Evolutionary conservation across 2,113 vertebrate genomes (phyloP).

Genomic region (Uria aalge): DNA sequence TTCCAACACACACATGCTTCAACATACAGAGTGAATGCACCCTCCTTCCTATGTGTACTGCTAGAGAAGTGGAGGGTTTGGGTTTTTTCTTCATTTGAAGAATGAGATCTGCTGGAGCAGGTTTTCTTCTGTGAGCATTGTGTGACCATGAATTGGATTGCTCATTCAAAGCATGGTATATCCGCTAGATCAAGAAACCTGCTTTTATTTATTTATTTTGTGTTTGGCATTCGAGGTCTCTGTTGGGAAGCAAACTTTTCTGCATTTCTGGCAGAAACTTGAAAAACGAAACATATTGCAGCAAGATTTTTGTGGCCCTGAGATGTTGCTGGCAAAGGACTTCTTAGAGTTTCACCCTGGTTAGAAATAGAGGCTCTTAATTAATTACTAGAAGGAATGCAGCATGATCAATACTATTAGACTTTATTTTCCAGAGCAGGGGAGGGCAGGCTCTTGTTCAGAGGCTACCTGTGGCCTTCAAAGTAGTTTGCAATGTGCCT

Average conservation of each 20-base stretch:
- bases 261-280: not conserved
- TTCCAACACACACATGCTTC: not conserved
- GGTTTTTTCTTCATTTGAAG: not conserved
- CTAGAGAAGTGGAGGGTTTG: not conserved
- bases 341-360: not conserved
- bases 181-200: not conserved
- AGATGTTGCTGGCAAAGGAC: not conserved
- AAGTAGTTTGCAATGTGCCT: not conserved
- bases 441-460: not conserved
- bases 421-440: not conserved
- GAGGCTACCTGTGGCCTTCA: not conserved
- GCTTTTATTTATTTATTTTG: not conserved
- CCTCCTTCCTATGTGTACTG: not conserved
- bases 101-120: not conserved
- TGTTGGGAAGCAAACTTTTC: not conserved
- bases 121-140: not conserved
- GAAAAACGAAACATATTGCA: not conserved
- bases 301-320: not conserved
- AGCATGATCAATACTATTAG: not conserved
- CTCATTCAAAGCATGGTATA: not conserved
- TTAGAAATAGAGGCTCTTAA: not conserved
- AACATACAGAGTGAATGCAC: not conserved
- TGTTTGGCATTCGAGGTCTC: not conserved
- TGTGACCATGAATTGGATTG: not conserved
- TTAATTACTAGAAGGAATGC: not conserved